Evolutionary conservation across 2,797 vertebrate genomes (phyloP), one percentile per base, ranked within the genome.

Genomic region (Melopsittacus undulatus): DNA sequence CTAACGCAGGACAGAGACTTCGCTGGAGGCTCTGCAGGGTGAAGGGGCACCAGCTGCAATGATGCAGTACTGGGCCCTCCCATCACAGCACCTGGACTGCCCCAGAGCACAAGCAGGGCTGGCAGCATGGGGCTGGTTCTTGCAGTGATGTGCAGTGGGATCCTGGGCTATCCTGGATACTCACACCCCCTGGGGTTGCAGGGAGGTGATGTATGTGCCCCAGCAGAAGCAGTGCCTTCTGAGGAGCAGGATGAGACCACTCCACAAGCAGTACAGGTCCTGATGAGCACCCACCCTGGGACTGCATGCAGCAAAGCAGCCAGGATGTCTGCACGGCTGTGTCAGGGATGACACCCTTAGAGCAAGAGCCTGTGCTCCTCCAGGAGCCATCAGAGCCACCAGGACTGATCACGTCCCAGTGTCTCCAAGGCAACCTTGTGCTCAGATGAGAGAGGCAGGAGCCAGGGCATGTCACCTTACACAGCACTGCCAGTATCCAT

Each of bases 381-480:
- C 48, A 1, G 0, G 26, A 92, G 81, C 63, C 66, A 11, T 16
- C 21, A 6, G 36, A 83, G 67, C 68, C 77, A 62, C n/a, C 1
- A 2, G 62, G 21, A 32, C 45, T 5, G 45, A 52, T 40, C 29
- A 3, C 11, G 14, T 49, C 67, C 70, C 75, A 14, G 56, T 40
- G 87, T 87, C 74, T 79, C 79, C 90, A 85, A 78, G 54, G 84
- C 80, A 87, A 88, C 83, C 61, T 68, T 4, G 34, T 26, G 27
- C 49, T 40, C 2, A 11, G 56, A 54, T 36, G 27, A 74, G 43
- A 38, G 64, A 64, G 27, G 61, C 49, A 73, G 64, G 52, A 88
- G 45, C 32, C 13, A 5, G 73, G 61, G 66, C 30, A 54, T 73
- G 48, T 82, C 70, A 34, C 66, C 46, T 69, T 7, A 0, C 56